phyloP scores from a whole-genome alignment of 1,140 invertebrate genomes.

The Drosophila equinoxialis region DNA sequence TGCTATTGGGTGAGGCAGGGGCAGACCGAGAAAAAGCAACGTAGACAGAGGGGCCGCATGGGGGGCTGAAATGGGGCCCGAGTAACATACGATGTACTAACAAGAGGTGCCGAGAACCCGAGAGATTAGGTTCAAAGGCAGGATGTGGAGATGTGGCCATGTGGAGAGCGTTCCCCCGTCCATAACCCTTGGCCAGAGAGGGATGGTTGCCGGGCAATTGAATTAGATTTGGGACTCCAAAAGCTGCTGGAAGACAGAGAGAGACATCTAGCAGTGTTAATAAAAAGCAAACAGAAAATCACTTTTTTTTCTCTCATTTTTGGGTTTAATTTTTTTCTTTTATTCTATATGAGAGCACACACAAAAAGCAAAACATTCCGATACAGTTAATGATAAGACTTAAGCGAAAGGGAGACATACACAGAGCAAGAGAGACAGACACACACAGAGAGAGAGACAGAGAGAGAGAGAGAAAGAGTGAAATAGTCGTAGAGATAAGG shows the following conservation, averaged over 20 bases:
- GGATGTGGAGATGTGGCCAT: slow-evolving; percentile 45
- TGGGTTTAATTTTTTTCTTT: slow-evolving; percentile 20
- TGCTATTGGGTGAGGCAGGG: slow-evolving; percentile 42
- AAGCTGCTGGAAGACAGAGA: slow-evolving; percentile 64
- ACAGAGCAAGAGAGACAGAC: slow-evolving; percentile 27
- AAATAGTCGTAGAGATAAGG: not conserved
- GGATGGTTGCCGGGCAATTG: slow-evolving; percentile 62
- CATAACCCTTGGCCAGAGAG: slow-evolving; percentile 33
- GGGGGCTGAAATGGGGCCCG: slow-evolving; percentile 22
- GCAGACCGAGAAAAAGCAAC: not conserved
- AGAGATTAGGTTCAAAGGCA: slow-evolving; percentile 78
- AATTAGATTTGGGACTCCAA: slow-evolving; percentile 56
- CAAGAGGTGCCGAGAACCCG: slow-evolving; percentile 72
- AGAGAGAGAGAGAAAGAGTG: slow-evolving; percentile 30
- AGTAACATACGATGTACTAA: slow-evolving; percentile 73
- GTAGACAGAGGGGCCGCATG: not conserved
- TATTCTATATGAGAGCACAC: slow-evolving; percentile 18
- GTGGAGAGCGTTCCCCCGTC: slow-evolving; percentile 14
- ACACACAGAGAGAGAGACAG: slow-evolving; percentile 33
- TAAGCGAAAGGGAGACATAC: slow-evolving; percentile 11
- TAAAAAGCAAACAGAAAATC: slow-evolving; percentile 70
- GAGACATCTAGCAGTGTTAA: slow-evolving; percentile 78
- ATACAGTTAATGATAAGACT: slow-evolving; percentile 79
- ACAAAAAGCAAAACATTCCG: slow-evolving; percentile 58
- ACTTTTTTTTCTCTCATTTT: slow-evolving; percentile 23